Evolutionary conservation across 2,888 invertebrate species (phyloP).

Genomic region (Drosophila maculinotata): DNA sequence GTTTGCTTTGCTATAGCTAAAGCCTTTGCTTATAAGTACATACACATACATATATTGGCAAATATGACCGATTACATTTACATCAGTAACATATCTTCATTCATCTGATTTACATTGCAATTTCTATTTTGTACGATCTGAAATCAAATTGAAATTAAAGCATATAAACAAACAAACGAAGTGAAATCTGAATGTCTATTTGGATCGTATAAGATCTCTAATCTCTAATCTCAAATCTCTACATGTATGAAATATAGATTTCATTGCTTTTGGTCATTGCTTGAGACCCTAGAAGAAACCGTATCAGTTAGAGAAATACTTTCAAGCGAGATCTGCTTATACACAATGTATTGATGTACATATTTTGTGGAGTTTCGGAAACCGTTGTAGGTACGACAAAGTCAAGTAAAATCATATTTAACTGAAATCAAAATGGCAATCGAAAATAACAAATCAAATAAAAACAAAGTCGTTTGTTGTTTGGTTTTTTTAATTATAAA

Average conservation of each 20-base stretch:
- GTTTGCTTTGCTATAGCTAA: conserved; percentile 19
- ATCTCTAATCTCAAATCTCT: conserved; percentile 1
- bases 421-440: conserved; percentile 22
- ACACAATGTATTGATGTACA: neutral
- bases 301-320: conserved; percentile 48
- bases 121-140: neutral
- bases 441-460: conserved; percentile 66
- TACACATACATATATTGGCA: conserved; percentile 55
- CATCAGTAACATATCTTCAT: conserved; percentile 11
- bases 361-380: conserved; percentile 24
- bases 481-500: conserved; percentile 84
- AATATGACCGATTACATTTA: conserved; percentile 38
- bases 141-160: conserved; percentile 2
- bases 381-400: conserved; percentile 40
- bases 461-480: conserved; percentile 71
- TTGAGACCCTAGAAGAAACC: conserved; percentile 68
- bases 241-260: conserved; percentile 3
- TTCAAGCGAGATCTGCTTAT: conserved; percentile 15
- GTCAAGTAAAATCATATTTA: conserved; percentile 18
- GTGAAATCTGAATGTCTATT: conserved; percentile 4
- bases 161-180: neutral
- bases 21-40: conserved; percentile 39
- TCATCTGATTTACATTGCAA: neutral
- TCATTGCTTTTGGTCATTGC: conserved; percentile 12
- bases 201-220: neutral